A percentile compares a stretch with the other conserved stretches of the same genome.
phyloP scores from a whole-genome alignment of 2,113 vertebrate species.

The Talpa occidentalis region DNA sequence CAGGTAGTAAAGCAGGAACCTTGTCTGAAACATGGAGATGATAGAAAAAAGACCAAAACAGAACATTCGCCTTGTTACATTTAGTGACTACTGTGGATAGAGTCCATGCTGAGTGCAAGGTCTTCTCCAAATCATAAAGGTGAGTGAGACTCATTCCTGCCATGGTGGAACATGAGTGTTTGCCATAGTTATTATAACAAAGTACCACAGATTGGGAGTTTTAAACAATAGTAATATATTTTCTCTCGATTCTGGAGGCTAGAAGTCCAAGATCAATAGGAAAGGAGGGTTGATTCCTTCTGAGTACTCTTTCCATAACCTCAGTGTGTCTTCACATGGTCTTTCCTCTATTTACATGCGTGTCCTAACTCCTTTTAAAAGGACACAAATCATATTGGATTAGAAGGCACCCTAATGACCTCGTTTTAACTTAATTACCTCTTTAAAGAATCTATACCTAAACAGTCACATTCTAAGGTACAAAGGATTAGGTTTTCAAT shows the following conservation, averaged over 20 bases:
- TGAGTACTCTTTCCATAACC: background rate
- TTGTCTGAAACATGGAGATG: background rate
- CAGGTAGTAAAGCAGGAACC: background rate
- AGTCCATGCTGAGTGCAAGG: background rate
- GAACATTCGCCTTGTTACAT: background rate
- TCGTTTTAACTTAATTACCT: background rate
- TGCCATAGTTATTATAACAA: background rate
- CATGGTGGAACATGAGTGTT: rapidly evolving
- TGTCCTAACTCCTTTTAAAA: background rate
- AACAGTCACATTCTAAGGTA: background rate
- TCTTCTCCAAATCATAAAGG: background rate
- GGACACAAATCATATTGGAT: background rate
- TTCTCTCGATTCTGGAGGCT: background rate
- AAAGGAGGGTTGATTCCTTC: background rate
- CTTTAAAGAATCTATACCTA: background rate
- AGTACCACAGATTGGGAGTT: background rate
- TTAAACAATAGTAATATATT: background rate
- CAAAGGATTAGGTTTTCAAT: background rate
- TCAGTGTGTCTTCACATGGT: background rate
- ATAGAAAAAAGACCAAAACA: background rate
- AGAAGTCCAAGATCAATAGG: background rate
- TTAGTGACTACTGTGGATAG: background rate
- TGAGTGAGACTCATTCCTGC: background rate
- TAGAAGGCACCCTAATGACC: background rate
- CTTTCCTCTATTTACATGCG: background rate